These are phyloP conservation scores for Ctenoplectra terminalis DNA, from an alignment of 1,140 invertebrate genomes.

Conservation along the genomic window DNA sequence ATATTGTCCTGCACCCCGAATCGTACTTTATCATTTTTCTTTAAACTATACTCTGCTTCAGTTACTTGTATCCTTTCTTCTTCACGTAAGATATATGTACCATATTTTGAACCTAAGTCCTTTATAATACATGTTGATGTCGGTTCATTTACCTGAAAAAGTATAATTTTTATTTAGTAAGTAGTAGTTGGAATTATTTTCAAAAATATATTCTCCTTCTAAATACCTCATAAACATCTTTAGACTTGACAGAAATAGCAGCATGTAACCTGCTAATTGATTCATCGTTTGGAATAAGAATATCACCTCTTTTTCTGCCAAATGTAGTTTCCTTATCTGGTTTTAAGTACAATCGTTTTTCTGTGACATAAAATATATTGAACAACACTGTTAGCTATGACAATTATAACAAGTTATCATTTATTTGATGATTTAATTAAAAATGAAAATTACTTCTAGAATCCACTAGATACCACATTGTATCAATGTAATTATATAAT, in stretches of 20 bases:
- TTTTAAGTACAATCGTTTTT: neutral
- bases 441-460: neutral
- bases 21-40: conserved; percentile 53
- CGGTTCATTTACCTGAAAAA: conserved; percentile 17
- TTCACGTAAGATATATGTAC: conserved; percentile 47
- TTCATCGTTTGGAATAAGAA: conserved; percentile 63
- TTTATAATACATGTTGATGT: conserved; percentile 52
- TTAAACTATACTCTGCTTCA: conserved; percentile 27
- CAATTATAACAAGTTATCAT: too few species aligned
- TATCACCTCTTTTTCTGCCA: conserved; percentile 60
- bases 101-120: conserved; percentile 67
- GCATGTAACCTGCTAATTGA: conserved; percentile 72
- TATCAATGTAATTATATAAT: too few species aligned
- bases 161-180: neutral
- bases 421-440: neutral
- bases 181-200: neutral
- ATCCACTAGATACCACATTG: conserved; percentile 27
- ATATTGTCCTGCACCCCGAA: conserved; percentile 64
- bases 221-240: conserved; percentile 1
- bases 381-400: neutral
- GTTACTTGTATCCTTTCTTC: conserved; percentile 28
- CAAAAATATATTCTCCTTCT: neutral
- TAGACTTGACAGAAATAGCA: conserved; percentile 36
- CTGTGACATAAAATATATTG: neutral
- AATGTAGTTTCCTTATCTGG: neutral